Conservation (phyloP, 2,113 vertebrate genomes). For the Azemiops feae region DNA sequence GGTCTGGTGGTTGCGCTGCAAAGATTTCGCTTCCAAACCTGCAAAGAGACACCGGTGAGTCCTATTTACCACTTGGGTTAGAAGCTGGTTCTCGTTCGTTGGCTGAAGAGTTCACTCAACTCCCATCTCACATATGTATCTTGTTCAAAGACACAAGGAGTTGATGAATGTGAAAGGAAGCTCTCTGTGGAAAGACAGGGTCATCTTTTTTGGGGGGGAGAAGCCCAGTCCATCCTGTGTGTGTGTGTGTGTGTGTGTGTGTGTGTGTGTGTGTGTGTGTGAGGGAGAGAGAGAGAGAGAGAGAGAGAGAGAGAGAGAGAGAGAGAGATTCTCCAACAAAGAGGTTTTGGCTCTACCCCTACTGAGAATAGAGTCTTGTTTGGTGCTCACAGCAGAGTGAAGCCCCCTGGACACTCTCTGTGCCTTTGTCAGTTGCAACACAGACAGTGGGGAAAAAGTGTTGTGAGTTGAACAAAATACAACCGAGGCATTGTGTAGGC, state of each 20-base stretch:
- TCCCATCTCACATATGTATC: neutral
- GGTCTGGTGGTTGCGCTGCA: conserved; percentile 70
- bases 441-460: neutral
- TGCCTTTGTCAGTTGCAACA: neutral
- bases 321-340: neutral
- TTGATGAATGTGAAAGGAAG: neutral
- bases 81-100: neutral
- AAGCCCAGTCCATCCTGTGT: neutral
- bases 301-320: no score
- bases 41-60: conserved; percentile 79
- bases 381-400: neutral
- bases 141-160: neutral
- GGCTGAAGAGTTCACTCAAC: neutral
- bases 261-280: neutral
- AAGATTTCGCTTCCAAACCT: conserved; percentile 73
- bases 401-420: neutral
- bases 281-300: no score
- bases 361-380: neutral
- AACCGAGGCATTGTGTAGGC: neutral
- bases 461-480: neutral
- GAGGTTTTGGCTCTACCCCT: neutral
- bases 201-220: neutral
- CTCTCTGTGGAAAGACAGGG: neutral
- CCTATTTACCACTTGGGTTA: neutral
- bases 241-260: no score